phyloP scores from a whole-genome alignment of 92 coral and sea anemone genomes.

The Porites lobata region DNA sequence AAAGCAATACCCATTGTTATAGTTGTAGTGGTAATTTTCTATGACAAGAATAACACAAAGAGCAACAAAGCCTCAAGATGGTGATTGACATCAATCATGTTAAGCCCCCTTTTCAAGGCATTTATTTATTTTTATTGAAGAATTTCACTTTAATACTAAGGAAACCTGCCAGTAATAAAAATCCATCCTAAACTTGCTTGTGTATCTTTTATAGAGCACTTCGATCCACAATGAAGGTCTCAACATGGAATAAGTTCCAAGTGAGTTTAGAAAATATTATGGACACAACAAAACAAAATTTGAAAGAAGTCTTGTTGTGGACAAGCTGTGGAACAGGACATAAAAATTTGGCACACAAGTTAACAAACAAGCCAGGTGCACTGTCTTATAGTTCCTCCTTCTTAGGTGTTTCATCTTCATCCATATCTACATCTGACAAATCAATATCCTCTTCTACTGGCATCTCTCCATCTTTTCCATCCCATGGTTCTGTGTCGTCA shows the following conservation, averaged over 20 bases:
- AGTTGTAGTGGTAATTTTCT: no score
- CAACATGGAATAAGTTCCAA: not conserved
- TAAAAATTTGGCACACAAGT: not conserved
- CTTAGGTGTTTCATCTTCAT: conserved; percentile 83
- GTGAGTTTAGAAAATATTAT: not conserved
- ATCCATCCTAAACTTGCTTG: not conserved
- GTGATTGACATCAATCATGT: no score
- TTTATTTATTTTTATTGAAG: conserved; percentile 4
- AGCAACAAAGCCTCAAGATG: no score
- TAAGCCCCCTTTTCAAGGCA: not conserved
- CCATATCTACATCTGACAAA: conserved; percentile 91
- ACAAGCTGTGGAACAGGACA: not conserved
- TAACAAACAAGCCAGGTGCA: not conserved
- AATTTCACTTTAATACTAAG: not conserved
- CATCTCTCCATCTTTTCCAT: conserved; percentile 95
- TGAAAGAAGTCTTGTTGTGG: not conserved
- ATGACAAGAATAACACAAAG: no score
- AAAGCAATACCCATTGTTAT: no score
- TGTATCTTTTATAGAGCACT: not conserved
- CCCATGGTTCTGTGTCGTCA: conserved; percentile 83
- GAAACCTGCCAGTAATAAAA: not conserved
- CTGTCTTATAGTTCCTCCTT: conserved; percentile 77
- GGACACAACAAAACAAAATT: not conserved
- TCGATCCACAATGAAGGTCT: not conserved
- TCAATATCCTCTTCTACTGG: conserved; percentile 97